phyloP scores from a whole-genome alignment of 2,888 invertebrate genomes.

The Leuctra nigra region DNA sequence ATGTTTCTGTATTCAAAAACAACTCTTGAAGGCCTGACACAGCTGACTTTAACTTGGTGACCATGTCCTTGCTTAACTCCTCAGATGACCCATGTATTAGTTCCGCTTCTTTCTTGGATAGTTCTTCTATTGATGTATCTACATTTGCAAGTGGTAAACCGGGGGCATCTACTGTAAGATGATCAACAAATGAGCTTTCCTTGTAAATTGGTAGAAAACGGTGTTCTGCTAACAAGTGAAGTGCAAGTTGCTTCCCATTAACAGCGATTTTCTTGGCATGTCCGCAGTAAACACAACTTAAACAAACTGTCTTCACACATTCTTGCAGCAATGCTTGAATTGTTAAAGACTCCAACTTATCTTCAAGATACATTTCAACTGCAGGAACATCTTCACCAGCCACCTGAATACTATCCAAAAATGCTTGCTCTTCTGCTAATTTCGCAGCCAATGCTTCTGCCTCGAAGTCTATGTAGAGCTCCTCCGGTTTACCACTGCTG shows the following conservation, averaged over 20 bases:
- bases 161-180: not conserved
- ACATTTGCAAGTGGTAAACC: not conserved
- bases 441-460: not conserved
- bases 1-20: slow-evolving; percentile 66
- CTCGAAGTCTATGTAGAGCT: not conserved
- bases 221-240: slow-evolving; percentile 75
- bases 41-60: slow-evolving; percentile 55
- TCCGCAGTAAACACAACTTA: slow-evolving; percentile 74
- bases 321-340: slow-evolving; percentile 64
- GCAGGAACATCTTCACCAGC: slow-evolving; percentile 59
- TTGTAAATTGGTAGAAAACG: slow-evolving; percentile 59
- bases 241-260: slow-evolving; percentile 69
- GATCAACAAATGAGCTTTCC: not conserved
- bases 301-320: slow-evolving; percentile 62
- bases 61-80: slow-evolving; percentile 50
- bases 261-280: slow-evolving; percentile 80
- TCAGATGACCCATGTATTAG: slow-evolving; percentile 40
- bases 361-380: slow-evolving; percentile 65
- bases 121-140: slow-evolving; percentile 47
- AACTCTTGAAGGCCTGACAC: slow-evolving; percentile 54
- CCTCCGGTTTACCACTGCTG: not conserved
- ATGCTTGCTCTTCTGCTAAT: slow-evolving; percentile 9
- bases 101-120: slow-evolving; percentile 61
- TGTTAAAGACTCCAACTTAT: slow-evolving; percentile 67
- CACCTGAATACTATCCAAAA: slow-evolving; percentile 29